A percentile compares a stretch with the other conserved stretches of the same genome.
These are phyloP conservation scores for Lonchura striata DNA, from an alignment of 2,113 vertebrate genomes.

Conservation along the genomic window DNA sequence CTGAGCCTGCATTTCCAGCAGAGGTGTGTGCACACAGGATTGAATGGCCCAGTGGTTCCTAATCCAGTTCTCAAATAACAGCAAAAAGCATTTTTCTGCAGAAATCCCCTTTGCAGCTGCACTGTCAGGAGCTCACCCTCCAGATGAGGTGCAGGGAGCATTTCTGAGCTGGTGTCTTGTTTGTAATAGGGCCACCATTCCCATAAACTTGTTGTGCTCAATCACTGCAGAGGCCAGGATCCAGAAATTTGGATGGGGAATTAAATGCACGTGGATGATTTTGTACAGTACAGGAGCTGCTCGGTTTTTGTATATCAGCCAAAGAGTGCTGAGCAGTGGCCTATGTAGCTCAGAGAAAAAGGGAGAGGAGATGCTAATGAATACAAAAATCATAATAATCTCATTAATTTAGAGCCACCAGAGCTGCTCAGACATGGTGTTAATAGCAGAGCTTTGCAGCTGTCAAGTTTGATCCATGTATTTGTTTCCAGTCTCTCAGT, in stretches of 20 bases:
- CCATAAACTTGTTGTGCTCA: neutral
- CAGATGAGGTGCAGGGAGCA: neutral
- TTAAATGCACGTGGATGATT: neutral
- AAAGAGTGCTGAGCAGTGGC: neutral
- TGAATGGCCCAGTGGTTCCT: neutral
- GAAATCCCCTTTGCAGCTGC: neutral
- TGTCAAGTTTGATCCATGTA: neutral
- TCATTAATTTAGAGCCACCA: neutral
- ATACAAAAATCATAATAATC: neutral
- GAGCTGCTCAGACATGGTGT: neutral
- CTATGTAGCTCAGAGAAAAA: neutral
- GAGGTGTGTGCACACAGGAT: neutral
- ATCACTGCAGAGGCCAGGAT: neutral
- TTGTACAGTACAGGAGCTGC: neutral
- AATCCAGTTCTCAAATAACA: neutral
- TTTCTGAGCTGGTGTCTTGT: neutral
- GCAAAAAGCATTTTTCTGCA: neutral
- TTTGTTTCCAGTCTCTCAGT: neutral
- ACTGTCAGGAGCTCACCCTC: neutral
- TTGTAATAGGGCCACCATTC: neutral
- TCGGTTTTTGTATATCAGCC: neutral
- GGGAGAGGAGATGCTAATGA: neutral
- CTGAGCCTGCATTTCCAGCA: neutral
- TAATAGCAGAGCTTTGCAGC: neutral
- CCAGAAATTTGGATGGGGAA: neutral